phyloP scores from a whole-genome alignment of 2,113 vertebrate species.

The Halcyon malimbica region DNA sequence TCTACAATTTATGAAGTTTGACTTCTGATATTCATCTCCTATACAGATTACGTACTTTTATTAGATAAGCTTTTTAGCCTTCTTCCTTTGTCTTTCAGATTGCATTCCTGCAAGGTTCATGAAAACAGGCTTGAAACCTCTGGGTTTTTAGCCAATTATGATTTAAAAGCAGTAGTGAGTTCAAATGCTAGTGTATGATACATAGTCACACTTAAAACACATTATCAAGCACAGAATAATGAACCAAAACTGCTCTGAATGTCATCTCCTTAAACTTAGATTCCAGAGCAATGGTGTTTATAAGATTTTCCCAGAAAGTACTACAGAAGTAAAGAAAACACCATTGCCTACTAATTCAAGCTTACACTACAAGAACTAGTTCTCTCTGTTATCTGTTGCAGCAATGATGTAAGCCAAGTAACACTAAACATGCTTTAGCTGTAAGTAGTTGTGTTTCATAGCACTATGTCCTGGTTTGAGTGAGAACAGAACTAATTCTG shows the following conservation, averaged over 20 bases:
- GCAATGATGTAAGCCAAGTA: not conserved
- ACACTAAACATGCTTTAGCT: not conserved
- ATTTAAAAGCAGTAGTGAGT: not conserved
- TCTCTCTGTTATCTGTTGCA: not conserved
- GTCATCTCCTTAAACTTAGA: not conserved
- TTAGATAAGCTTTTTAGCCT: not conserved
- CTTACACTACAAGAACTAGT: not conserved
- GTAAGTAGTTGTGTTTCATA: not conserved
- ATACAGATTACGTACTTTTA: not conserved
- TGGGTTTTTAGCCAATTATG: not conserved
- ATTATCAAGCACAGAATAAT: not conserved
- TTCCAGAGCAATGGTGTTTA: not conserved
- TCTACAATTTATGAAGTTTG: not conserved
- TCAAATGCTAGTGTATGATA: not conserved
- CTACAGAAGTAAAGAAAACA: not conserved
- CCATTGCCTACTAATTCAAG: not conserved
- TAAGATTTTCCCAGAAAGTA: not conserved
- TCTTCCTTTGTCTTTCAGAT: not conserved
- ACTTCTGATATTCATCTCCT: not conserved
- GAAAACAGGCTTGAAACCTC: not conserved
- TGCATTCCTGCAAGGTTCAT: not conserved
- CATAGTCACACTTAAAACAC: not conserved
- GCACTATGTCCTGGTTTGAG: too few relatives aligned
- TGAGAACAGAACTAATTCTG: too few relatives aligned
- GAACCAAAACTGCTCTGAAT: not conserved